Conservation (phyloP, 1,140 invertebrate species). For the Scaptomyza pallida region DNA sequence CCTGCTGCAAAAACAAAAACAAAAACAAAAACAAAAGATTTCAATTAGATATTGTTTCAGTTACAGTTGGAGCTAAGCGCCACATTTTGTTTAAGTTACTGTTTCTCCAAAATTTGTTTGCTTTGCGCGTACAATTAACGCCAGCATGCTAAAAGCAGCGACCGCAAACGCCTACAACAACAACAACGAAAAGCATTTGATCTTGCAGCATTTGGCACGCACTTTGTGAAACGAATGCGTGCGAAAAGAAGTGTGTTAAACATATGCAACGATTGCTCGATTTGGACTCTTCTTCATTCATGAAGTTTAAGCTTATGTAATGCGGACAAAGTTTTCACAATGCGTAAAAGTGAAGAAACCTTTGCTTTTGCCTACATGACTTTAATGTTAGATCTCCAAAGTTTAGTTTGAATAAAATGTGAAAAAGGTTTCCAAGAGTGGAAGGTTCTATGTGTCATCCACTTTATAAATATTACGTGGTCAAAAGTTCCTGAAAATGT, state of each 20-base stretch:
- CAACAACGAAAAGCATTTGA: too few species aligned
- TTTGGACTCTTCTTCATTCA: neutral
- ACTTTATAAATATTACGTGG: neutral
- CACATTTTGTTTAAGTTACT: constrained; percentile 53
- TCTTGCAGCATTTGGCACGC: constrained; percentile 58
- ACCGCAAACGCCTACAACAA: constrained; percentile 31
- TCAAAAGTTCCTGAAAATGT: neutral
- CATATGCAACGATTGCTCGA: constrained; percentile 43
- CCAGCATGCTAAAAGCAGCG: constrained; percentile 62
- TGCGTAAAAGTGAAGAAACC: too few species aligned
- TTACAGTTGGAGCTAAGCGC: constrained; percentile 54
- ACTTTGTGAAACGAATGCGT: constrained; percentile 61
- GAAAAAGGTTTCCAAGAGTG: too few species aligned
- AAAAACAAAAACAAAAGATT: too few species aligned
- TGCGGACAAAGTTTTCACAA: too few species aligned
- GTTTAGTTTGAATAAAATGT: too few species aligned
- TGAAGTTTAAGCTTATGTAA: constrained; percentile 13
- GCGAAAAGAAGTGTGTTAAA: constrained; percentile 68
- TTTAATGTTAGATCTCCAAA: too few species aligned
- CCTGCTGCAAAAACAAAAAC: constrained; percentile 72
- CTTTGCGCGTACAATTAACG: constrained; percentile 73
- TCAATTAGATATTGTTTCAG: constrained; percentile 1
- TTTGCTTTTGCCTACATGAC: too few species aligned
- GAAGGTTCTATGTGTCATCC: neutral
- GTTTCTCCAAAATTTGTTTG: constrained; percentile 46